Percentiles rank a stretch among this genome's conserved stretches.
Evolutionary conservation across 2,113 vertebrate genomes (phyloP).

Genomic region (Gallinago paraguaiae): DNA sequence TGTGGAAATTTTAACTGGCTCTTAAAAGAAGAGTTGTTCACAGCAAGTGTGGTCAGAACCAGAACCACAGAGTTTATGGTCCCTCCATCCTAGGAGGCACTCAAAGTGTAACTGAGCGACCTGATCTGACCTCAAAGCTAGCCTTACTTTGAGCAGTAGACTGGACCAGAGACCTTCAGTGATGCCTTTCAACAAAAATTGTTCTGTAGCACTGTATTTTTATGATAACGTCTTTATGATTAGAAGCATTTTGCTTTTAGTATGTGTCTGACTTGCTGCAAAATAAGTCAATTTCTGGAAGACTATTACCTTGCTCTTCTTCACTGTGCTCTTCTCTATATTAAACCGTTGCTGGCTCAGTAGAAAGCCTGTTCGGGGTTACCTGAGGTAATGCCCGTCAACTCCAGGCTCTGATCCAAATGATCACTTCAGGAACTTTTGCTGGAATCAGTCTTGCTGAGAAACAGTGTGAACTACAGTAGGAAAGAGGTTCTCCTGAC

Average conservation of each 20-base stretch:
- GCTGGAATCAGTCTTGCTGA: conserved; percentile 6
- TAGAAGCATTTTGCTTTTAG: neutral
- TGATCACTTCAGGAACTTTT: conserved; percentile 16
- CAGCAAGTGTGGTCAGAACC: rapidly evolving
- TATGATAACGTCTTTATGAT: neutral
- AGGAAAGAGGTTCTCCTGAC: neutral
- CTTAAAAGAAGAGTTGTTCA: neutral
- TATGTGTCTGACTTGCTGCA: neutral
- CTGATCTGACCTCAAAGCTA: neutral
- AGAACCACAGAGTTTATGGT: neutral
- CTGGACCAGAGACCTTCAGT: neutral
- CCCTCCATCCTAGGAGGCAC: neutral
- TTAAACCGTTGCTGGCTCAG: neutral
- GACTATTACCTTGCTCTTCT: neutral
- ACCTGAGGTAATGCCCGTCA: conserved; percentile 1
- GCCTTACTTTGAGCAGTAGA: neutral
- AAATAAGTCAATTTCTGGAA: neutral
- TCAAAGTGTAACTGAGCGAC: neutral
- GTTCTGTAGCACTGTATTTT: neutral
- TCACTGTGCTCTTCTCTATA: neutral
- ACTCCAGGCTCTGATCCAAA: conserved; percentile 34
- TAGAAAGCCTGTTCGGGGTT: conserved; percentile 1
- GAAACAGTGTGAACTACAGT: neutral
- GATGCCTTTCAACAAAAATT: neutral
- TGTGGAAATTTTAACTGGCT: neutral